Conservation (phyloP, 2,797 vertebrate species). For the Epinephelus awoara region DNA sequence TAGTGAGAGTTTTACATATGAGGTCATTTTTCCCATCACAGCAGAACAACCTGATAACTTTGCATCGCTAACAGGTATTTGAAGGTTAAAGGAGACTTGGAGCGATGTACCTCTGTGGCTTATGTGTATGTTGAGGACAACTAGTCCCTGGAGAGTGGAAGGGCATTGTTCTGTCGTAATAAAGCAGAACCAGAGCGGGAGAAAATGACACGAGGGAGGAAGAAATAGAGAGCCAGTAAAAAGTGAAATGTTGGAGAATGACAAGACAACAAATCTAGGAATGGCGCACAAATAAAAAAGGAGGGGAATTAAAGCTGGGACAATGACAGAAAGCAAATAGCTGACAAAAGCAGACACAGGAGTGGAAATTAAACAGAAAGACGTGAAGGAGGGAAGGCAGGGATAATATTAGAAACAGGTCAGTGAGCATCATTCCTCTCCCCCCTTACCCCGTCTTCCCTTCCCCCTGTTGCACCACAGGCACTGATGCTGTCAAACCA, state of each 20-base stretch:
- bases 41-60: conserved; percentile 17
- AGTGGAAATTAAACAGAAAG: conserved; percentile 58
- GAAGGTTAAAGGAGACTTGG: conserved; percentile 49
- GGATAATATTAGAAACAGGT: conserved; percentile 74
- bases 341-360: conserved; percentile 39
- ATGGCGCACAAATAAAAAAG: conserved; percentile 31
- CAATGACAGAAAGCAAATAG: conserved; percentile 19
- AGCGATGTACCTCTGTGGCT: conserved; percentile 3
- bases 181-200: conserved; percentile 32
- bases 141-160: conserved; percentile 42
- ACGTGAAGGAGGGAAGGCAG: conserved; percentile 2
- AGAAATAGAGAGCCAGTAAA: conserved; percentile 26
- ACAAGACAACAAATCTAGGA: conserved; percentile 32
- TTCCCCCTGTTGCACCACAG: conserved; percentile 2
- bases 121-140: conserved; percentile 55
- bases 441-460: neutral
- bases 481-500: conserved; percentile 52
- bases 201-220: conserved; percentile 21
- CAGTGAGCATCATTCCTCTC: conserved; percentile 58
- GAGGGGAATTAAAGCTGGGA: conserved; percentile 30
- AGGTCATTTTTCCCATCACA: conserved; percentile 5
- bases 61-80: conserved; percentile 37
- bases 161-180: conserved; percentile 52
- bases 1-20: conserved; percentile 21
- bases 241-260: conserved; percentile 22